These are phyloP conservation scores for Odontocolon sp. DNA, from an alignment of 2,888 invertebrate genomes.

Conservation along the genomic window DNA sequence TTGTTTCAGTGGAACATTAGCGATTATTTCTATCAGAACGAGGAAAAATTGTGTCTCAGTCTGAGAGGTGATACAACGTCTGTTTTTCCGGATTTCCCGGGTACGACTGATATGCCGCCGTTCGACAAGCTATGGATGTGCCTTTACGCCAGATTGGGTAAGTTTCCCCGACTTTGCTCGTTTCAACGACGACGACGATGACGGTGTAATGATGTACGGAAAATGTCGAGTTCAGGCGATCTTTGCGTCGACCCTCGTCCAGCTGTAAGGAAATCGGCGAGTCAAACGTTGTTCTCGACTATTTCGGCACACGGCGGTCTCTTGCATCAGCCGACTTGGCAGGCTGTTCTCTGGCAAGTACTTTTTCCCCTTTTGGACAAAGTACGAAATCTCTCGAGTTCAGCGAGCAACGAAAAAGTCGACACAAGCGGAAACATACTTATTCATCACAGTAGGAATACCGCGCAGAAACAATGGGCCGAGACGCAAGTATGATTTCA, in stretches of 20 bases:
- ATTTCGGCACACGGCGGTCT: slow-evolving; percentile 97
- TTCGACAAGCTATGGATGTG: slow-evolving; percentile 99
- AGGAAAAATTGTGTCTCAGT: slow-evolving; percentile 90
- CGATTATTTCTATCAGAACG: slow-evolving; percentile 98
- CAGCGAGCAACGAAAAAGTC: slow-evolving; percentile 90
- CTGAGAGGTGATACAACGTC: slow-evolving; percentile 87
- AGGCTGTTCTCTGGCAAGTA: slow-evolving; percentile 96
- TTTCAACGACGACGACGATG: too few relatives aligned
- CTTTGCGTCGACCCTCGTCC: slow-evolving; percentile 97
- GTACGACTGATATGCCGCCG: slow-evolving; percentile 91
- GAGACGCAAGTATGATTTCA: slow-evolving; percentile 94
- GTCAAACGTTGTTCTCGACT: slow-evolving; percentile 98
- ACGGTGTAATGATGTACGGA: not conserved
- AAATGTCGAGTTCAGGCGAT: slow-evolving; percentile 84
- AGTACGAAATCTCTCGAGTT: slow-evolving; percentile 89
- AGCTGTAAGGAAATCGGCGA: slow-evolving; percentile 97
- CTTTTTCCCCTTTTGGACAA: slow-evolving; percentile 96
- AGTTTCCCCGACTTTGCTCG: too few relatives aligned
- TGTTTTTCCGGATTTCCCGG: slow-evolving; percentile 92
- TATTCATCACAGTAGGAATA: slow-evolving; percentile 99
- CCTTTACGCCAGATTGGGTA: slow-evolving; percentile 91
- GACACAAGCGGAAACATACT: slow-evolving; percentile 96
- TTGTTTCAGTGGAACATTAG: slow-evolving; percentile 97
- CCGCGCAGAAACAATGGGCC: slow-evolving; percentile 99
- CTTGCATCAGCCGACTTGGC: slow-evolving; percentile 94